Evolutionary conservation across 2,113 vertebrate genomes (phyloP).

Genomic region (Scolopax mira): DNA sequence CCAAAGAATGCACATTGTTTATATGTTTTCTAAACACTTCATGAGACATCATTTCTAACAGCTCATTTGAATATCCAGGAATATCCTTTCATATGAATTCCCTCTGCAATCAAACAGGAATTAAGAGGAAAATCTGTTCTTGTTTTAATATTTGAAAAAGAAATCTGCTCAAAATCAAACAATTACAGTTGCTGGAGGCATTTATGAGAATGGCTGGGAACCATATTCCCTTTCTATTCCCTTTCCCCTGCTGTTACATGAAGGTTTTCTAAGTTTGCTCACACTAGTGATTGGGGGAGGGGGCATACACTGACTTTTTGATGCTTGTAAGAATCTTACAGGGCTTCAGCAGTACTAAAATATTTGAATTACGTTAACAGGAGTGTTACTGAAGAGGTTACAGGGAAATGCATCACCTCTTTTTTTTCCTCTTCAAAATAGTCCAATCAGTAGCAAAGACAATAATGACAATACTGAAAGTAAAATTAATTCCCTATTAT

Average conservation of each 20-base stretch:
- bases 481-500: neutral
- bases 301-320: neutral
- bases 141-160: conserved; percentile 22
- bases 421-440: neutral
- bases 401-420: neutral
- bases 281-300: neutral
- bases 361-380: neutral
- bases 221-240: neutral
- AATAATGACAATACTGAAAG: neutral
- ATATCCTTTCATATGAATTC: neutral
- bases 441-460: neutral
- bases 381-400: neutral
- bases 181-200: neutral
- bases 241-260: neutral
- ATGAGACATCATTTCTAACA: neutral
- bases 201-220: neutral
- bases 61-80: conserved; percentile 44
- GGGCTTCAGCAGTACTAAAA: neutral
- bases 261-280: neutral
- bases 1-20: conserved; percentile 29
- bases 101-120: conserved; percentile 11
- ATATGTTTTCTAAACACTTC: conserved; percentile 30
- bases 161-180: conserved; percentile 34
- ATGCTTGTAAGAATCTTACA: neutral
- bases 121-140: conserved; percentile 43